Base-by-base conservation (phyloP, 2,113 vertebrate genomes). In the Verasper variegatus region DNA sequence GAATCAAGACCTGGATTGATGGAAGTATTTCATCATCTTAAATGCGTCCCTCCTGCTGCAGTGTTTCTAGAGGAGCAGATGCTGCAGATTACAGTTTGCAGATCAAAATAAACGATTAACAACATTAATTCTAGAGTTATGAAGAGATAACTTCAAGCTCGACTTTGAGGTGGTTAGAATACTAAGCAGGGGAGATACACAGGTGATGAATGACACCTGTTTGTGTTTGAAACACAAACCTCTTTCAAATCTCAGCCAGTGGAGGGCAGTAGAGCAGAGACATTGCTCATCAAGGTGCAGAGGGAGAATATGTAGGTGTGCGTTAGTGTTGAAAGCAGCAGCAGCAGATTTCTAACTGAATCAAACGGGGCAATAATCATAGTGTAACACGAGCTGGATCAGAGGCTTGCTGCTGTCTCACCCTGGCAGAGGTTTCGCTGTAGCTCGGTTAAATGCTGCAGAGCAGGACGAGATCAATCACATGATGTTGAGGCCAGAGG, bases 241-340 rank as follows among this genome's bases (percentile, higher is more conserved):
- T 26, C 14, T 14, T 66, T 24, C n/a, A 18, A 68, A 21, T 60
- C 15, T 56, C 40, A 52, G 45, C 88, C 89, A 91, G 77, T 2
- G 18, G 90, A 87, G 85, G 89, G 89, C 90, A 90, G 81, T 10
- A 89, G 70, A 85, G 56, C 82, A 72, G 26, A 67, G 31, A 69
- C 45, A 57, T 37, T 18, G 56, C 10, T 11, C 15, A n/a, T 18
- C 6, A 76, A 68, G 66, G 23, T 56, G 1, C 47, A 51, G 47
- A 18, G 18, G 47, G 15, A 56, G 10, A 31, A 31, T 31, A 7
- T 31, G 40, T 37, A 5, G 11, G 24, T 52, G 54, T 56, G 54
- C 8, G n/a, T 56, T n/a, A 23, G 21, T 23, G 21, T 56, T 23
- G 10, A 24, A 3, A 54, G 51, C 51, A 21, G 51, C 51, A 54